Evolutionary conservation across 2,888 invertebrate genomes (phyloP), one percentile per base, ranked within the genome.

Genomic region (Luperina nickerlii): DNA sequence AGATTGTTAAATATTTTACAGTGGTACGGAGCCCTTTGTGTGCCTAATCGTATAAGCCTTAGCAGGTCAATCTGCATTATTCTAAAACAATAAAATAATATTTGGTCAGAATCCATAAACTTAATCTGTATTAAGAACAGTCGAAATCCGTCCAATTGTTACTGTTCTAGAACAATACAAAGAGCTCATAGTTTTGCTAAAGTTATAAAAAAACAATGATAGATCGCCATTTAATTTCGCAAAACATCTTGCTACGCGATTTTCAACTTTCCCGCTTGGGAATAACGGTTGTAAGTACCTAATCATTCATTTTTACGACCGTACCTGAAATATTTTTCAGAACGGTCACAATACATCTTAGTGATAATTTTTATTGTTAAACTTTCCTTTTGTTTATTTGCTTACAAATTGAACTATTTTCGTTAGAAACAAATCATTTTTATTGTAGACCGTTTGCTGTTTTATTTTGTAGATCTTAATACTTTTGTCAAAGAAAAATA

Each of bases 261-360:
- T 70, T 62, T 79, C 20, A 79, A 79, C 89, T 70, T 71, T 78
- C 81, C 1, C 0, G 0, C 68, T 48, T 24, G 0, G 27, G 0
- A 42, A 68, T 69, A 76, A 78, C 13, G 42, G 24, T 20, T 60
- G 6, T 45, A 24, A 32, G 2, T 27, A n/a, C n/a, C n/a, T n/a
- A 38, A 48, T 15, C 6, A 2, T 67, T 32, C 38, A 42, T 65
- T 88, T 88, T 87, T 74, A 88, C 62, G 13, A 27, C 15, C 20
- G 15, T 88, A 88, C 87, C 87, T 88, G 83, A 79, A 87, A 62
- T 77, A 68, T 60, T 79, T 74, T 57, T 51, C 24, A 74, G 62
- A 81, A 82, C 45, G 38, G 45, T 63, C 32, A 78, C 79, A 76
- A 79, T 74, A 74, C 73, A 85, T 79, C 51, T 63, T 62, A 20